Evolutionary conservation across 2,888 invertebrate genomes (phyloP).

Genomic region (Esperia sulphurella): DNA sequence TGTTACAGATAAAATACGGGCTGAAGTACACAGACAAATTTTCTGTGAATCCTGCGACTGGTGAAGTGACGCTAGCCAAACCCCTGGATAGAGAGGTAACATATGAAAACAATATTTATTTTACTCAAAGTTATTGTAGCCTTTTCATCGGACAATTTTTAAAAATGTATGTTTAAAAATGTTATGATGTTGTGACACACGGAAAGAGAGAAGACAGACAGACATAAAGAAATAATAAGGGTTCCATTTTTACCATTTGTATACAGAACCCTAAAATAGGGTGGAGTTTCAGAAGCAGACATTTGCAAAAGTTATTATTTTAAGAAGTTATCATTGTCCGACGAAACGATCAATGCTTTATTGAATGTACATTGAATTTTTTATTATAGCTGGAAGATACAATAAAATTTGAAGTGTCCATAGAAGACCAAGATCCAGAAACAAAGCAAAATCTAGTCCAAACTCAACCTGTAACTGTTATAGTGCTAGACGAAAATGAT

Average conservation of each 20-base stretch:
- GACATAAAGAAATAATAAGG: no score
- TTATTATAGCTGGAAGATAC: conserved; percentile 85
- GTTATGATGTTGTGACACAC: no score
- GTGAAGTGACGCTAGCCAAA: conserved; percentile 88
- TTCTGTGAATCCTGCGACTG: conserved; percentile 86
- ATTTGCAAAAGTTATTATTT: no score
- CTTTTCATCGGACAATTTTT: no score
- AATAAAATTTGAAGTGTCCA: conserved; percentile 87
- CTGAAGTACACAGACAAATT: conserved; percentile 91
- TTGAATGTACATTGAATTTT: conserved; percentile 3
- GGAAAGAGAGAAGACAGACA: no score
- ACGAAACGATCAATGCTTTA: not conserved
- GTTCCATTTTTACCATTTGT: no score
- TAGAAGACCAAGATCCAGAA: conserved; percentile 85
- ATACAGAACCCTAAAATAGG: no score
- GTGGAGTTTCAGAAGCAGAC: no score
- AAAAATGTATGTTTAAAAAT: no score
- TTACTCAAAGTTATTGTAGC: no score
- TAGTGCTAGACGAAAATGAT: conserved; percentile 93
- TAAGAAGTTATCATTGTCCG: no score
- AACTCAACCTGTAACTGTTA: conserved; percentile 86
- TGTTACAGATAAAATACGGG: conserved; percentile 79
- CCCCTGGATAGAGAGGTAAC: conserved; percentile 90
- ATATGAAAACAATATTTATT: no score
- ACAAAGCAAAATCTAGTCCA: conserved; percentile 85